phyloP scores from a whole-genome alignment of 1,140 invertebrate species.

The Atta texana region DNA sequence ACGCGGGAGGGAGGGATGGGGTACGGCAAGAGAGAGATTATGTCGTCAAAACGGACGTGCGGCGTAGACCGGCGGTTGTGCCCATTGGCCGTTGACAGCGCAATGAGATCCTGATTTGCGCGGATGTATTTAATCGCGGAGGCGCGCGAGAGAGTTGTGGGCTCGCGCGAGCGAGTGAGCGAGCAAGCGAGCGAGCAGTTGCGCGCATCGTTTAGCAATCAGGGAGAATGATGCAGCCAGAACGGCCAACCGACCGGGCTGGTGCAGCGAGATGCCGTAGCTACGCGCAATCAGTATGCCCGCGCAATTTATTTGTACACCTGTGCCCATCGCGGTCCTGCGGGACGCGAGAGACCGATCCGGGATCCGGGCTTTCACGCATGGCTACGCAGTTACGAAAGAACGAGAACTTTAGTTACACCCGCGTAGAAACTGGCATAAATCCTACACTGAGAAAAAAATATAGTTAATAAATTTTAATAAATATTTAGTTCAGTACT shows the following conservation, averaged over 20 bases:
- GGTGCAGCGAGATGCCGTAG: constrained; percentile 51
- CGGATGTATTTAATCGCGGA: constrained; percentile 71
- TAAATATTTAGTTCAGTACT: too few relatives aligned
- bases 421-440: background rate
- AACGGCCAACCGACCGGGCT: constrained; percentile 64
- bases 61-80: constrained; percentile 63
- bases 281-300: constrained; percentile 65
- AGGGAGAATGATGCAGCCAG: constrained; percentile 80
- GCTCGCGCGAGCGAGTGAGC: constrained; percentile 74
- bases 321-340: constrained; percentile 65
- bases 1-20: background rate
- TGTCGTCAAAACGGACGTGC: constrained; percentile 70
- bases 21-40: constrained; percentile 66
- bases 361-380: constrained; percentile 34
- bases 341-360: constrained; percentile 63
- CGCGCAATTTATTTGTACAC: constrained; percentile 77
- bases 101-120: constrained; percentile 77
- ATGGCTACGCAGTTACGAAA: background rate
- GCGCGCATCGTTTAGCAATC: constrained; percentile 80
- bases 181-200: constrained; percentile 76
- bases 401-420: background rate
- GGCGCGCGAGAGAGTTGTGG: constrained; percentile 49
- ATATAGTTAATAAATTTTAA: too few relatives aligned
- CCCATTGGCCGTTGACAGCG: constrained; percentile 74
- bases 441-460: background rate